A percentile compares a stretch with the other conserved stretches of the same genome.
phyloP scores from a whole-genome alignment of 2,797 vertebrate species.

The Propithecus deckenii region DNA sequence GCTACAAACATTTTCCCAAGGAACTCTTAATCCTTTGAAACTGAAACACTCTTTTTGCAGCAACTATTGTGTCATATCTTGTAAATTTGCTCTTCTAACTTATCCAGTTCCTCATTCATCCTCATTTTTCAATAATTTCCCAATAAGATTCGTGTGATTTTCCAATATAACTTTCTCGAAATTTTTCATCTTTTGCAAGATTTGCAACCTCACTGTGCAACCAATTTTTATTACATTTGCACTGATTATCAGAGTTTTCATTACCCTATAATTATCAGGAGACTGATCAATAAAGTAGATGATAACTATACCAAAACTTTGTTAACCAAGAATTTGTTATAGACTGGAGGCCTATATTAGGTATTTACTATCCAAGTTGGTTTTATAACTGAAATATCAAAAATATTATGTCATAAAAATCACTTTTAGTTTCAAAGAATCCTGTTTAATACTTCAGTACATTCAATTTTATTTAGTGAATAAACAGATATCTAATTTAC shows the following conservation, averaged over 20 bases:
- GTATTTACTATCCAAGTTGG: background rate
- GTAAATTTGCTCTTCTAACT: background rate
- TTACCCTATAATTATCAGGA: background rate
- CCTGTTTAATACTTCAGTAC: background rate
- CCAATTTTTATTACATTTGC: background rate
- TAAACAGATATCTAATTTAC: background rate
- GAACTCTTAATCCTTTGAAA: background rate
- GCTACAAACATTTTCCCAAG: background rate
- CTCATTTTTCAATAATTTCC: background rate
- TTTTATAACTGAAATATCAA: background rate
- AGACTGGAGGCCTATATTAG: background rate
- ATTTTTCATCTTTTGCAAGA: background rate
- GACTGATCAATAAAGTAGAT: background rate
- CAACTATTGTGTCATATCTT: background rate
- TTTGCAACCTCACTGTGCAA: background rate
- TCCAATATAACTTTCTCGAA: background rate
- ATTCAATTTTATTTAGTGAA: background rate
- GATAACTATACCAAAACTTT: background rate
- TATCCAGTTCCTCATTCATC: background rate
- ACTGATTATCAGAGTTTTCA: background rate
- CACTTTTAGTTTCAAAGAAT: background rate
- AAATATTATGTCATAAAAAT: background rate
- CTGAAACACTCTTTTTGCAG: background rate
- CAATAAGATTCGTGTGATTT: background rate
- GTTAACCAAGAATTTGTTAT: background rate